Conservation (phyloP, 1,140 invertebrate genomes). For the Dysdera silvatica region DNA sequence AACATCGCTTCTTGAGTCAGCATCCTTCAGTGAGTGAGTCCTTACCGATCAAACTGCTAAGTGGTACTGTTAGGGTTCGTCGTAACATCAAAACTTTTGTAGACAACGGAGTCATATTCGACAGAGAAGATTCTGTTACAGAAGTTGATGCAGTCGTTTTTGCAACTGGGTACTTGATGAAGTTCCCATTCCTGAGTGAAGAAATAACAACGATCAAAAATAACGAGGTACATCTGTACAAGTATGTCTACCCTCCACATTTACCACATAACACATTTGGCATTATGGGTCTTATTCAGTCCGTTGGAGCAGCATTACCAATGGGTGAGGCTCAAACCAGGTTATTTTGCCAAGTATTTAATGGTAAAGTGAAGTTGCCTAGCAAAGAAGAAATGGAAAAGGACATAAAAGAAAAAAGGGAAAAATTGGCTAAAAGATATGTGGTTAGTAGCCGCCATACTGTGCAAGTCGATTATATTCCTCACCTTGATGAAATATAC, state of each 20-base stretch:
- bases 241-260: slow-evolving; percentile 46
- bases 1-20: slow-evolving; percentile 43
- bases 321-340: slow-evolving; percentile 50
- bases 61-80: slow-evolving; percentile 45
- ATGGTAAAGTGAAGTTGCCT: slow-evolving; percentile 34
- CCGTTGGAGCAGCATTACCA: slow-evolving; percentile 47
- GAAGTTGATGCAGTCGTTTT: slow-evolving; percentile 42
- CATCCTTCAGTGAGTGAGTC: slow-evolving; percentile 53
- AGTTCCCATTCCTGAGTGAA: slow-evolving; percentile 43
- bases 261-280: slow-evolving; percentile 41
- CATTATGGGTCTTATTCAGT: slow-evolving; percentile 50
- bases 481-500: slow-evolving; percentile 41
- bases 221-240: slow-evolving; percentile 42
- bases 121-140: slow-evolving; percentile 31
- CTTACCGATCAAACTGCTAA: slow-evolving; percentile 47
- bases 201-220: slow-evolving; percentile 7
- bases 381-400: slow-evolving; percentile 35
- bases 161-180: slow-evolving; percentile 44
- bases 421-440: slow-evolving; percentile 32
- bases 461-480: slow-evolving; percentile 19
- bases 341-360: slow-evolving; percentile 37
- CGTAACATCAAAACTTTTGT: slow-evolving; percentile 41
- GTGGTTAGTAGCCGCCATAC: slow-evolving; percentile 35
- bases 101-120: slow-evolving; percentile 41
- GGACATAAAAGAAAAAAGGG: no score